Evolutionary conservation across 2,888 invertebrate species (phyloP).

Genomic region (Drosophila aldrichi): DNA sequence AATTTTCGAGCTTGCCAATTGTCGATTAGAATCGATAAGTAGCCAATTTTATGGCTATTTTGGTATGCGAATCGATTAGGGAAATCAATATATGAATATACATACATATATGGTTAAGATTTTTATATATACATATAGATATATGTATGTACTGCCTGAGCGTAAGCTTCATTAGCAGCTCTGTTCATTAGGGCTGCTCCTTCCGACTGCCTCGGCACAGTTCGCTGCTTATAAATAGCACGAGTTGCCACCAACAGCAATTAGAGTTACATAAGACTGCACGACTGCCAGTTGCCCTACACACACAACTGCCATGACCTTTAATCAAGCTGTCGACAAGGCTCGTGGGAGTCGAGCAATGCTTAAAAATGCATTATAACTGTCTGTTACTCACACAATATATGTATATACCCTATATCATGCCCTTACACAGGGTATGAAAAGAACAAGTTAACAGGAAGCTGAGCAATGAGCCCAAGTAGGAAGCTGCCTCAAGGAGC

Average conservation of each 20-base stretch:
- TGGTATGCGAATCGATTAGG: slow-evolving; percentile 31
- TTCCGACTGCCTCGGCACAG: slow-evolving; percentile 38
- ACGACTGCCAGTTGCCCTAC: not conserved
- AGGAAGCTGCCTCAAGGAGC: slow-evolving; percentile 41
- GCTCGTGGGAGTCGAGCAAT: not conserved
- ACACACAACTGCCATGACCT: not conserved
- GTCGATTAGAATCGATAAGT: slow-evolving; percentile 50
- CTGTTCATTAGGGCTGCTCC: slow-evolving; percentile 63
- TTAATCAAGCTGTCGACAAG: not conserved
- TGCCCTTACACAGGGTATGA: not conserved
- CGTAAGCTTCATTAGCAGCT: slow-evolving; percentile 69
- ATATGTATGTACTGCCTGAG: slow-evolving; percentile 23
- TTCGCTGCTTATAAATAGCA: slow-evolving; percentile 6
- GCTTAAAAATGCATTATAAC: not conserved
- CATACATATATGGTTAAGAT: not conserved
- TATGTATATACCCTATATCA: not conserved
- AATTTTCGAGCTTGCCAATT: slow-evolving; percentile 38
- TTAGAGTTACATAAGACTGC: not conserved
- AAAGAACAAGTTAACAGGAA: slow-evolving; percentile 32
- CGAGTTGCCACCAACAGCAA: not conserved
- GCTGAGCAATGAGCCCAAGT: slow-evolving; percentile 33
- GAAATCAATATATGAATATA: slow-evolving; percentile 18
- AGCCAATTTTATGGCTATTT: slow-evolving; percentile 34
- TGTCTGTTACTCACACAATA: not conserved
- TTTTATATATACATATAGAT: not conserved